Conservation (phyloP, 1,140 invertebrate genomes). For the Eupeodes corollae region DNA sequence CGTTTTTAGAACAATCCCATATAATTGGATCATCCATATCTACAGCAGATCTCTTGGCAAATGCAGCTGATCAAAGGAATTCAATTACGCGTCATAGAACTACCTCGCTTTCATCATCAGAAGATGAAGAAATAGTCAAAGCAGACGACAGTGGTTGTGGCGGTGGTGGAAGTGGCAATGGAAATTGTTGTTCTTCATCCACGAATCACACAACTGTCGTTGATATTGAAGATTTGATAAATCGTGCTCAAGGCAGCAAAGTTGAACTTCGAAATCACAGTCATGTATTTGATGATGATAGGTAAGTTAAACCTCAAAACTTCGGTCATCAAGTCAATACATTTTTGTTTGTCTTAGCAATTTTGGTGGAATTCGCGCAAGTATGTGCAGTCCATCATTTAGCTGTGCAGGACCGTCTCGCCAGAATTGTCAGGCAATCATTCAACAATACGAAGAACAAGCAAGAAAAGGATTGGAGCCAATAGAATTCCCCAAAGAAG, state of each 20-base stretch:
- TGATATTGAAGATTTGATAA: slow-evolving; percentile 63
- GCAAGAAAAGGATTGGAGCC: slow-evolving; percentile 40
- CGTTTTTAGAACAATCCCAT: neutral
- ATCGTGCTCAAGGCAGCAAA: slow-evolving; percentile 18
- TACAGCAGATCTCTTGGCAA: slow-evolving; percentile 26
- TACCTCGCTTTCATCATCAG: slow-evolving; percentile 28
- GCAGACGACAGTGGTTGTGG: slow-evolving; percentile 17
- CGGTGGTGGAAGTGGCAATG: slow-evolving; percentile 23
- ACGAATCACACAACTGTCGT: slow-evolving; percentile 40
- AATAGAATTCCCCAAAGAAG: slow-evolving; percentile 43
- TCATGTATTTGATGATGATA: neutral
- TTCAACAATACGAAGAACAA: slow-evolving; percentile 43
- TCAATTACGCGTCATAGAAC: slow-evolving; percentile 7
- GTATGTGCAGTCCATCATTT: slow-evolving; percentile 40
- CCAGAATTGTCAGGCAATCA: slow-evolving; percentile 41
- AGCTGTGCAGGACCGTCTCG: slow-evolving; percentile 39
- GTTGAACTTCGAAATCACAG: neutral
- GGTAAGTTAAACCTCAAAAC: too few species aligned
- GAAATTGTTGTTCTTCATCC: slow-evolving; percentile 25
- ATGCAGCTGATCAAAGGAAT: slow-evolving; percentile 11
- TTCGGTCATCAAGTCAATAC: too few species aligned
- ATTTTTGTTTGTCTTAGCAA: neutral
- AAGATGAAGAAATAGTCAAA: slow-evolving; percentile 37
- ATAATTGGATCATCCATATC: slow-evolving; percentile 24
- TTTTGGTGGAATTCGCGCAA: slow-evolving; percentile 7